Base-by-base conservation (phyloP, 1,140 invertebrate species). In the Aporrectodea caliginosa region DNA sequence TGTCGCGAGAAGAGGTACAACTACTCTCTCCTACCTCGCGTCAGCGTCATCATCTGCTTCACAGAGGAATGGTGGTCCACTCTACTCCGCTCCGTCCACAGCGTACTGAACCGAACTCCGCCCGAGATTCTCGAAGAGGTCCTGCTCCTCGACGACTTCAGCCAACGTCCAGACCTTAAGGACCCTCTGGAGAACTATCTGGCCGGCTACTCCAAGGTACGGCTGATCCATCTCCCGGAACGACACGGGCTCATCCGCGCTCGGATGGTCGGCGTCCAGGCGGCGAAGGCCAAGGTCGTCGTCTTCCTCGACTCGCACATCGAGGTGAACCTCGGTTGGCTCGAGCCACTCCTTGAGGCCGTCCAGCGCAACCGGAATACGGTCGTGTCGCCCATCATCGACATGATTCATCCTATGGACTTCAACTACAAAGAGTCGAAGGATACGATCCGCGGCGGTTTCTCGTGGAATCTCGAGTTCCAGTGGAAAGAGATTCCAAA, bases 301-400 rank as follows among this genome's bases (percentile, higher is more conserved):
- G 90, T 96, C 16, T 96, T 97, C 87, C 88, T 96, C 35, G 95
- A 97, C 89, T 94, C 94, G 2, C 95, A 97, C 87, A 96, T 94
- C 88, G 95, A 97, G 91, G 91, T 91, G 16, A 92, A 90, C 77
- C 84, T 89, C 77, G 90, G 92, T 84, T 95, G 94, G 94, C 31
- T 76, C 6, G 34, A 35, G 31, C 74, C 74, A n/a, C 34, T 76
- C 6, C 70, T 72, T 2, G 70, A 72, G 70, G 70, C 70, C 6
- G 27, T 72, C n/a, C 70, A 27, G 6, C n/a, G 70, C 2, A 32
- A 72, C 70, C 70, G 2, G 82, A 95, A 92, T 84, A 94, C 95
- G 0, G 96, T 98, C 6, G 96, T 97, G 6, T 98, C 96, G 90
- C 97, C 96, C 1, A 97, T 99, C 81, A 98, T 99, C 85, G 96